Base-by-base conservation (phyloP, 30 jellyfish, hydroid and myxozoan genomes). In the Aurelia sp. region DNA sequence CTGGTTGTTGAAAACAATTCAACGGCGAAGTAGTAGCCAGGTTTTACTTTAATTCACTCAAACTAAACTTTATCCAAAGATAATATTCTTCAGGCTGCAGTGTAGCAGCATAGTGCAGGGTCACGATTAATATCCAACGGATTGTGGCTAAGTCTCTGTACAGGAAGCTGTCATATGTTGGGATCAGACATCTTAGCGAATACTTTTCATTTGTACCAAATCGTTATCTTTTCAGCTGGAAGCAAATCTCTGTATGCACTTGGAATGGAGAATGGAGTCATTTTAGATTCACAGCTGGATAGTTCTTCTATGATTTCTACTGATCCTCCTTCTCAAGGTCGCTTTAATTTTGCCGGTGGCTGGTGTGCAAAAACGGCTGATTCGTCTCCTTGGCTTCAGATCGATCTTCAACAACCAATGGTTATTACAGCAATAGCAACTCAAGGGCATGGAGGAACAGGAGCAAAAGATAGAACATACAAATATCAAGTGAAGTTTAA, bases 231-330 rank as follows among this genome's bases (percentile, higher is more conserved):
- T 74, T 20, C 30, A 84, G 93, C 86, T 61, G 86, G 79, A 8
- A 76, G 67, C n/a, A 73, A 51, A 62, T 13, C 71, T 9, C 20
- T 74, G 38, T 86, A 27, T 53, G 1, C 85, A 15, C 84, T 86
- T 48, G 95, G 95, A 4, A 60, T 86, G 89, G 95, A 86, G 33
- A 73, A 71, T 52, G 78, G 78, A 44, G 76, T 86, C 4, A 74
- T 86, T 30, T 66, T 13, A 48, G 95, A 86, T 38, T 47, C 78
- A 13, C 89, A 86, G 17, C 55, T 86, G 5, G 63, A 71, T 22
- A 3, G 41, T n/a, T 86, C 95, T 8, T 0, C 75, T 3, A 35
- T 3, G 38, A 1, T 21, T 0, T 21, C 18, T 8, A 2, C 22
- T 16, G 52, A 74, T 79, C 90, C 80, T 41, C 78, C 88, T 19